Percentiles rank a stretch among this genome's conserved stretches.
Conservation (phyloP, 2,113 vertebrate genomes). For the Onychorhynchus coronatus region DNA sequence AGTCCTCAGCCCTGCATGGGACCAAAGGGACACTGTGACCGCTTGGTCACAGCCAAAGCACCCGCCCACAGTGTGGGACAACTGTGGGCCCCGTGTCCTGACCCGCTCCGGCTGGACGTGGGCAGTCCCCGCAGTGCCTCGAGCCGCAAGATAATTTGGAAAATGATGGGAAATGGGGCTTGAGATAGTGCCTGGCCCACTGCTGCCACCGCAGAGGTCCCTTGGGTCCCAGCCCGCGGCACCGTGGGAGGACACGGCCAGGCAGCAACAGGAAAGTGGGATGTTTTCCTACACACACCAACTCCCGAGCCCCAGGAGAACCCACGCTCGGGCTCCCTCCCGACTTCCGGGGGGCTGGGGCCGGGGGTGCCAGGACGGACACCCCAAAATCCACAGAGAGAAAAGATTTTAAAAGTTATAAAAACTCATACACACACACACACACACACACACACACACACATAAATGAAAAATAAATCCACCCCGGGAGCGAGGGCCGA, state of each 20-base stretch:
- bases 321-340: neutral
- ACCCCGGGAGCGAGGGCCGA: neutral
- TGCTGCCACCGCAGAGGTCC: neutral
- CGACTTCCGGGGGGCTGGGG: neutral
- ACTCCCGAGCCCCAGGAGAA: neutral
- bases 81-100: neutral
- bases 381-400: neutral
- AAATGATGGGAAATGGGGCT: neutral
- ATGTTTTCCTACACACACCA: neutral
- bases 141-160: neutral
- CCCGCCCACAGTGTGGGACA: neutral
- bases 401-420: neutral
- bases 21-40: neutral
- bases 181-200: neutral
- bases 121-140: neutral
- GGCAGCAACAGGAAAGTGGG: neutral
- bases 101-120: fast-evolving
- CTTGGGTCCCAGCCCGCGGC: neutral
- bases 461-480: neutral
- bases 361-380: neutral
- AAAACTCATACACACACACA: neutral
- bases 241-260: neutral
- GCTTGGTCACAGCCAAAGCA: fast-evolving
- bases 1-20: neutral
- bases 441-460: neutral